Conservation (phyloP, 2,797 vertebrate genomes). For the Falco biarmicus region DNA sequence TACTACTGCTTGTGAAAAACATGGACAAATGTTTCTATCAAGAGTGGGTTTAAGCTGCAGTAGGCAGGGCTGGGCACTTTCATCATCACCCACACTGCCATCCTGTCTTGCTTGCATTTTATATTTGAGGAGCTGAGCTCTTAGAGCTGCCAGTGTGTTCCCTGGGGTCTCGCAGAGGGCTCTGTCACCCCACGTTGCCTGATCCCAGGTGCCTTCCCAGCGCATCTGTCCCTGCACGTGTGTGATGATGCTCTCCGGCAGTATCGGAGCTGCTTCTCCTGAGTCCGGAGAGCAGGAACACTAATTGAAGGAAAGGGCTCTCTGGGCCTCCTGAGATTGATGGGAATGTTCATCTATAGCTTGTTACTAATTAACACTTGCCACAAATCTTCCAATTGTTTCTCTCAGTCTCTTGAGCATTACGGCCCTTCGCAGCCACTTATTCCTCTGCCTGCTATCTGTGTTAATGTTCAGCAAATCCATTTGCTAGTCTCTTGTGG, state of each 20-base stretch:
- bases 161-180: neutral
- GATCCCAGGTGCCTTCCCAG: neutral
- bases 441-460: neutral
- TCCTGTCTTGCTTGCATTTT: neutral
- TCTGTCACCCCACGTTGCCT: accelerated
- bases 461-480: neutral
- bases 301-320: neutral
- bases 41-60: neutral
- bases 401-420: neutral
- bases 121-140: neutral
- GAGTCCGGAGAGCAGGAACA: neutral
- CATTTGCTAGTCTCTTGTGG: neutral
- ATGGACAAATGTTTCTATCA: neutral
- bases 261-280: neutral
- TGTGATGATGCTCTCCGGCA: neutral
- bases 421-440: neutral
- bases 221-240: accelerated
- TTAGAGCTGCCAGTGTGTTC: accelerated
- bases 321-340: neutral
- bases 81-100: neutral
- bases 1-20: too few relatives aligned
- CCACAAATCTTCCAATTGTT: neutral
- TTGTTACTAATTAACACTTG: neutral
- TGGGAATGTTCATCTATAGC: neutral
- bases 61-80: neutral